Conservation (phyloP, 2,797 vertebrate genomes). For the Oreonectes daqikongensis region DNA sequence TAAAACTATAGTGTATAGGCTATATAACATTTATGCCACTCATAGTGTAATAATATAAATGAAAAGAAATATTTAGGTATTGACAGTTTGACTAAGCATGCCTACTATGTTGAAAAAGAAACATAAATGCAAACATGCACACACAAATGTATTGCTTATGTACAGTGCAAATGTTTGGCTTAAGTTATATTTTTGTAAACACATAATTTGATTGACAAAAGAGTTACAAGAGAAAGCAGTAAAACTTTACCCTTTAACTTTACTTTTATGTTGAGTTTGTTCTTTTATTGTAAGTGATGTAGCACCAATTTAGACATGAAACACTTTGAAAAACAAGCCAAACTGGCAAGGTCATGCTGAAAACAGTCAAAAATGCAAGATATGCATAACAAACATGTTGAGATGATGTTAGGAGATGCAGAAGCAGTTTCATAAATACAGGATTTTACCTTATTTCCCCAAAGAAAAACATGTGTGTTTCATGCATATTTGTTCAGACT, state of each 20-base stretch:
- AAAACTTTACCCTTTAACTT: too few species aligned
- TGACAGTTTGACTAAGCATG: neutral
- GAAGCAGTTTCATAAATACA: slow-evolving; percentile 53
- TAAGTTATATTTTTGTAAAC: neutral
- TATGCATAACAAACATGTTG: slow-evolving; percentile 58
- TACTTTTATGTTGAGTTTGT: too few species aligned
- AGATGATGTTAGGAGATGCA: slow-evolving; percentile 34
- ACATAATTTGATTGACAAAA: neutral
- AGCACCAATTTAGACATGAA: neutral
- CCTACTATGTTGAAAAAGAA: neutral
- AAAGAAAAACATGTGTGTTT: slow-evolving; percentile 62
- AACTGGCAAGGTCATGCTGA: neutral
- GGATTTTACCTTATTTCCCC: slow-evolving; percentile 46
- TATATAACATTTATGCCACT: neutral
- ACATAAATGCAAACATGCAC: neutral
- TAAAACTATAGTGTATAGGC: neutral
- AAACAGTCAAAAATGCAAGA: slow-evolving; percentile 42
- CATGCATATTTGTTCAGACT: slow-evolving; percentile 67
- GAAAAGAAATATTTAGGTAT: too few species aligned
- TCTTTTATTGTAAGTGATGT: too few species aligned
- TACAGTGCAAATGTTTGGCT: neutral
- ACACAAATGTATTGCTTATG: neutral
- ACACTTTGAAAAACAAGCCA: neutral
- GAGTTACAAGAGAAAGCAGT: neutral
- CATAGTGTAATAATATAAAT: neutral